Evolutionary conservation across 35 echinoderm and acorn worm species (phyloP).

Genomic region (Stichopus chloronotus): DNA sequence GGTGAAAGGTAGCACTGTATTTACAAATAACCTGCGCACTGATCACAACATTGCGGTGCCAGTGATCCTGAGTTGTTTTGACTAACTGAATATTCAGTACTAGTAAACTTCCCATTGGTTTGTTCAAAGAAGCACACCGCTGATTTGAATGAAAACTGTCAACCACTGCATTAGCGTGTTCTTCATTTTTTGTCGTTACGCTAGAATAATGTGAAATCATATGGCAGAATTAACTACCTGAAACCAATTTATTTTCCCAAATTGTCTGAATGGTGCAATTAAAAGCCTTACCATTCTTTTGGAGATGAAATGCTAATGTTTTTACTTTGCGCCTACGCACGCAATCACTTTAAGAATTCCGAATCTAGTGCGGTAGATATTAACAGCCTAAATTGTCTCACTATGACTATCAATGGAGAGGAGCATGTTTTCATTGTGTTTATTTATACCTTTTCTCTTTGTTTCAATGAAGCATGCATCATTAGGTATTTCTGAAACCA

Average conservation of each 20-base stretch:
- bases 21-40: no score
- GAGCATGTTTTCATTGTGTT: not conserved
- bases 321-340: no score
- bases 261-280: not conserved
- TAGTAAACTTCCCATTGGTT: not conserved
- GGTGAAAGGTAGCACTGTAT: no score
- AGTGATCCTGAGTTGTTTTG: no score
- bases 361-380: not conserved
- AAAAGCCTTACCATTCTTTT: not conserved
- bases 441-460: not conserved
- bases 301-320: no score
- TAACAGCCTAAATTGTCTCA: not conserved
- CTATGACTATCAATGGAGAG: not conserved
- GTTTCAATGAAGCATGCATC: not conserved
- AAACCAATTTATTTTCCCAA: not conserved
- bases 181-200: no score
- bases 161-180: no score
- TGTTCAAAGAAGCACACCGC: not conserved
- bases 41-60: no score
- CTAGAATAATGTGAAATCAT: no score
- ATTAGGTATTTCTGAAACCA: not conserved
- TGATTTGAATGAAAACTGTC: no score
- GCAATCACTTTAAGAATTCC: not conserved
- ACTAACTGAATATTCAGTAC: no score
- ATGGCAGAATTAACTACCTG: no score